Percentiles rank a stretch among this genome's conserved stretches.
These are phyloP conservation scores for Scytalopus superciliaris DNA, from an alignment of 2,113 vertebrate genomes.

Conservation along the genomic window DNA sequence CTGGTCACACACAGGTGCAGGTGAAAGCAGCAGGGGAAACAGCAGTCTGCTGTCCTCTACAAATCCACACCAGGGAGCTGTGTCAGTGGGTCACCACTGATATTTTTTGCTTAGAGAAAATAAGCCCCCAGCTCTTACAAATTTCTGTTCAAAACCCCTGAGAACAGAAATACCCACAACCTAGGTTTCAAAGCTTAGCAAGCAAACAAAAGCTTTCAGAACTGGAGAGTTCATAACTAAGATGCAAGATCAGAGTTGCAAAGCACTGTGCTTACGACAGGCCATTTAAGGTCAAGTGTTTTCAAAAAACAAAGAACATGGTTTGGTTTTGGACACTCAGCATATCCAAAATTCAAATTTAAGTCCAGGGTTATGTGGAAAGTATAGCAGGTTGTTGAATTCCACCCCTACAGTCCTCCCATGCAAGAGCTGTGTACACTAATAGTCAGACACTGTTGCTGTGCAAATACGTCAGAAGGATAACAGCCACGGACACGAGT, in stretches of 20 bases:
- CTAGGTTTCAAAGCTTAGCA: neutral
- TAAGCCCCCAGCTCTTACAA: neutral
- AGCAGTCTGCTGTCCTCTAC: neutral
- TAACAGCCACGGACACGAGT: accelerated
- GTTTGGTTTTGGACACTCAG: neutral
- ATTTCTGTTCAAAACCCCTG: neutral
- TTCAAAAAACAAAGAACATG: neutral
- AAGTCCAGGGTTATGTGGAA: neutral
- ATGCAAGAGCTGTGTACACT: accelerated
- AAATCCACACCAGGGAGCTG: neutral
- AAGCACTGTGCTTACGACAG: neutral
- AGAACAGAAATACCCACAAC: neutral
- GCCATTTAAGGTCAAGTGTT: neutral
- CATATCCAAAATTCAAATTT: neutral
- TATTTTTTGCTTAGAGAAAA: neutral
- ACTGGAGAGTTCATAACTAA: neutral
- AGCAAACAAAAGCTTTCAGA: neutral
- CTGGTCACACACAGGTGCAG: neutral
- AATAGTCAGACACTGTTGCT: neutral
- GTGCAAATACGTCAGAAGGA: neutral
- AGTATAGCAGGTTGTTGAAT: neutral
- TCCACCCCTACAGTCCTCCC: neutral
- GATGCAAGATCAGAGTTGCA: neutral
- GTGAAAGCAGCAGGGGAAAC: neutral
- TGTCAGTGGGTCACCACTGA: neutral